Base-by-base conservation (phyloP, 2,888 invertebrate genomes). In the Ferrisia virgata region DNA sequence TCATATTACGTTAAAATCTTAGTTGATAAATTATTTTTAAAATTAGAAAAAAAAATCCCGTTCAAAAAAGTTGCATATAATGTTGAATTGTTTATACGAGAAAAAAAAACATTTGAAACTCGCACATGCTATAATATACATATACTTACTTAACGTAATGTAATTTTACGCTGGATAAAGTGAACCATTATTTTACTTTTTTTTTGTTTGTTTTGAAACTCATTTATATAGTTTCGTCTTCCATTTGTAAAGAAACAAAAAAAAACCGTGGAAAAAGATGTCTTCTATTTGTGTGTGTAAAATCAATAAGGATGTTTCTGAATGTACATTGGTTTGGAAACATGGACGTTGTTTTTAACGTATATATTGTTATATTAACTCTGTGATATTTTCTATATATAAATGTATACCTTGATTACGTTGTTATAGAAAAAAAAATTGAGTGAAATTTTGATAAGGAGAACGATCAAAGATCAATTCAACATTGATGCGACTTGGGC, bases 401-500 rank as follows among this genome's bases (percentile, higher is more conserved):
- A 64, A 64, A 64, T 64, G 31, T 64, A 64, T 64, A 64, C 64
- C 64, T 64, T 64, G 28, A 64, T 64, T 64, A 64, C 64, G 64
- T 28, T 64, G 64, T 64, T 64, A 64, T 64, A 64, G 64, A 64
- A 64, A 64, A 64, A 64, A 64, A 64, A 64, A 28, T 64, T 18
- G 64, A 64, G 53, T 53, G 22, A 64, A 64, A 64, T 64, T 25
- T 64, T 13, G 13, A 28, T 76, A 18, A 36, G 18, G 72, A 76
- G 72, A 76, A 18, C 72, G 72, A 76, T 36, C 36, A 36, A 76
- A 9, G 36, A 76, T 33, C 33, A 76, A 76, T 76, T 76, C 72
- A 76, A 76, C 72, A 76, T 76, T 76, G 72, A 76, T 76, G 72
- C 72, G 72, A 76, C 72, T 76, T 36, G 33, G 72, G 36, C 36